phyloP scores from a whole-genome alignment of 1,140 invertebrate genomes.

The Lepidurus arcticus region DNA sequence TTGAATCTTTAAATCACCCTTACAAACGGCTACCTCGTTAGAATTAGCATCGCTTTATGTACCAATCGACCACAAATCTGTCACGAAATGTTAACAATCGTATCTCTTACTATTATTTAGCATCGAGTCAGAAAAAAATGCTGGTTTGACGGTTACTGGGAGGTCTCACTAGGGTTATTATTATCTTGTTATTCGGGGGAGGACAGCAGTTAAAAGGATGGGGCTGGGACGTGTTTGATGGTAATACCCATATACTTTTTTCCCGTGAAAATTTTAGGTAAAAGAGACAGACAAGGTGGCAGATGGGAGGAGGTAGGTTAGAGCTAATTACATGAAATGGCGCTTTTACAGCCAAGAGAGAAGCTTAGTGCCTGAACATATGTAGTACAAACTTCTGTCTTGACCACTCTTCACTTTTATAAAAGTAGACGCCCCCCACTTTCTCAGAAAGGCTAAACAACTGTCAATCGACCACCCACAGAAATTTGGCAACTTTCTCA shows the following conservation, averaged over 20 bases:
- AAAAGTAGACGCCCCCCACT: background rate
- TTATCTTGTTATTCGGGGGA: background rate
- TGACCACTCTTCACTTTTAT: background rate
- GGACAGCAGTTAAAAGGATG: slow-evolving; percentile 3
- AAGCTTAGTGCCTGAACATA: background rate
- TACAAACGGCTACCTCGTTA: too few species aligned
- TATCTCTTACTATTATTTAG: background rate
- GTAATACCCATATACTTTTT: slow-evolving; percentile 8
- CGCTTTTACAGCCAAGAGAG: background rate
- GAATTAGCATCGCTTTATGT: too few species aligned
- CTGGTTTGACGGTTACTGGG: background rate
- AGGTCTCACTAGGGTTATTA: background rate
- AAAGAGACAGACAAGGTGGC: slow-evolving; percentile 3
- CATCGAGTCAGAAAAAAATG: background rate
- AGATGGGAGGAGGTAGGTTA: background rate
- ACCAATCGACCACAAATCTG: background rate
- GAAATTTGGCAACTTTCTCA: too few species aligned
- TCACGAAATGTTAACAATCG: background rate
- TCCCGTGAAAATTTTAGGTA: background rate
- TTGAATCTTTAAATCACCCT: too few species aligned
- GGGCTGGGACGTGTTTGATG: background rate
- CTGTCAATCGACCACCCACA: too few species aligned
- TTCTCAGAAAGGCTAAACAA: too few species aligned
- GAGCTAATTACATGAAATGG: background rate
- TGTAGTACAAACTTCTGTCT: background rate